phyloP scores from a whole-genome alignment of 2,113 vertebrate species.

The Grus americana region DNA sequence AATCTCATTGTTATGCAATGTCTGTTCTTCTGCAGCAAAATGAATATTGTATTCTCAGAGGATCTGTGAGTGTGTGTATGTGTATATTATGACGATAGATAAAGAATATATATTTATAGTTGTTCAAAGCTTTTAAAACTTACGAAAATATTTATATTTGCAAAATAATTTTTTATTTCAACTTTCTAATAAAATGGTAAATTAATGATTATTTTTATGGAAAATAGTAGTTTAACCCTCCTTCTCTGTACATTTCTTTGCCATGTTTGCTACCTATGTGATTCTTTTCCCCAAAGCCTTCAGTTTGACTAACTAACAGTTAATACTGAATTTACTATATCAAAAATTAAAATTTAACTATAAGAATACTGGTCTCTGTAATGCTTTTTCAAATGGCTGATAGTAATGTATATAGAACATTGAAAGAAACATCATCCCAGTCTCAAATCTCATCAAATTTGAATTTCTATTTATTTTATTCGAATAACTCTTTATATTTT shows the following conservation, averaged over 20 bases:
- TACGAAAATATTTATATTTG: not conserved
- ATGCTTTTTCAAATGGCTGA: not conserved
- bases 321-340: conserved; percentile 6
- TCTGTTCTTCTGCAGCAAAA: conserved; percentile 99
- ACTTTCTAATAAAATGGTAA: not conserved
- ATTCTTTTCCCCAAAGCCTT: not conserved
- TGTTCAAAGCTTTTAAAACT: conserved; percentile 34
- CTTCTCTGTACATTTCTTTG: not conserved
- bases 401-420: not conserved
- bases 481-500: not conserved
- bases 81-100: conserved; percentile 55
- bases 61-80: conserved; percentile 63
- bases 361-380: not conserved
- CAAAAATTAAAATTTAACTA: not conserved
- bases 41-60: conserved; percentile 95
- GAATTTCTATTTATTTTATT: not conserved
- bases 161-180: not conserved
- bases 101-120: conserved; percentile 49
- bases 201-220: not conserved
- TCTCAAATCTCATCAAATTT: not conserved
- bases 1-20: conserved; percentile 99
- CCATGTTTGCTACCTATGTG: not conserved
- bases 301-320: not conserved
- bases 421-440: not conserved
- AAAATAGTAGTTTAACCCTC: not conserved